Percentiles rank a stretch among this genome's conserved stretches.
phyloP scores from a whole-genome alignment of 1,140 invertebrate genomes.

The Babylonia areolata region DNA sequence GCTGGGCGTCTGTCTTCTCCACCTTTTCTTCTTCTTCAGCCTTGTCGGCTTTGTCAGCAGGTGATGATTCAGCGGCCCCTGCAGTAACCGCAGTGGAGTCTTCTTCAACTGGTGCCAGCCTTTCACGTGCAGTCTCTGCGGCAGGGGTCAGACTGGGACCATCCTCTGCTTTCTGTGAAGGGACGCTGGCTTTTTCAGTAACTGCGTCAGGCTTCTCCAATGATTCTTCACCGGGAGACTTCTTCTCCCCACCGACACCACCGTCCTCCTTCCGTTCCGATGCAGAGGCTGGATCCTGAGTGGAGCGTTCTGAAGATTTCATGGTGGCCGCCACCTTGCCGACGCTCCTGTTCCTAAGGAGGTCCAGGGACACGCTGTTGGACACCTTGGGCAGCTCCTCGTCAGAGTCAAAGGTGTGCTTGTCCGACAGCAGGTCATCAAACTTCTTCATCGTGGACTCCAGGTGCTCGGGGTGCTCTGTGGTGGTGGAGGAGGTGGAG shows the following conservation, averaged over 20 bases:
- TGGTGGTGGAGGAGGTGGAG: not conserved
- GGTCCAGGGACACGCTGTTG: constrained; percentile 37
- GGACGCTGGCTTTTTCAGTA: not conserved
- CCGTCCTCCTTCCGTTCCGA: not conserved
- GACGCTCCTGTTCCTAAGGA: constrained; percentile 26
- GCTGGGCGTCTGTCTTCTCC: not conserved
- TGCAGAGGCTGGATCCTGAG: not conserved
- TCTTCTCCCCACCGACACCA: not conserved
- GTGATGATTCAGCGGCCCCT: not conserved
- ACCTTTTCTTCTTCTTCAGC: not conserved
- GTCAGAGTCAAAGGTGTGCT: constrained; percentile 21
- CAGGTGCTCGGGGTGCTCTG: not conserved
- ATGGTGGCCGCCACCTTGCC: constrained; percentile 20
- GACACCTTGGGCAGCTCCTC: constrained; percentile 31
- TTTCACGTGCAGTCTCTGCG: not conserved
- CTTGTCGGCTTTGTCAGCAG: not conserved
- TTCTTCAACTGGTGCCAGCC: not conserved
- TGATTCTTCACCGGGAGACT: not conserved
- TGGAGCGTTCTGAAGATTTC: not conserved
- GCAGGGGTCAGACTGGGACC: not conserved
- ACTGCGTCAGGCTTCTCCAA: not conserved
- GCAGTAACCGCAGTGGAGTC: not conserved
- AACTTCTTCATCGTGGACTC: constrained; percentile 43
- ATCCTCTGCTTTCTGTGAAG: not conserved
- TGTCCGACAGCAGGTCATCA: constrained; percentile 43